These are phyloP conservation scores for Scaptomyza tumidula DNA, from an alignment of 2,888 invertebrate species.

Conservation along the genomic window DNA sequence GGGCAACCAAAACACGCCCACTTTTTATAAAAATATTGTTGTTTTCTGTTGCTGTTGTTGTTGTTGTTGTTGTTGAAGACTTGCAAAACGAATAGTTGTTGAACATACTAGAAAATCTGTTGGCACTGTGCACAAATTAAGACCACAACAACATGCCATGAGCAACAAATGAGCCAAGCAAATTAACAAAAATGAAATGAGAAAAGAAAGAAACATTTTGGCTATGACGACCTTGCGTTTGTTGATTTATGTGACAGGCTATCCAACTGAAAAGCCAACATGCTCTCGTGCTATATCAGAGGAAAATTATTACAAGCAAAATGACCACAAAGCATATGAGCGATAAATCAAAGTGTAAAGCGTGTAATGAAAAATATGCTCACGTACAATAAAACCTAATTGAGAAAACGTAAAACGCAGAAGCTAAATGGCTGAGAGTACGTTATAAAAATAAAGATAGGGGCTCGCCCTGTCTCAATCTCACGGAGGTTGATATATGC, in stretches of 20 bases:
- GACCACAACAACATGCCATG: constrained; percentile 38
- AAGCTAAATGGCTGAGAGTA: neutral
- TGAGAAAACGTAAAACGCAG: neutral
- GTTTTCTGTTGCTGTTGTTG: constrained; percentile 15
- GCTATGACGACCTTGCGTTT: constrained; percentile 60
- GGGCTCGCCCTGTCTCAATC: constrained; percentile 51
- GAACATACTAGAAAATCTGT: constrained; percentile 37
- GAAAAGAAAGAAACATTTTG: constrained; percentile 24
- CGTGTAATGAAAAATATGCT: constrained; percentile 5
- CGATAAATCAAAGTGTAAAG: constrained; percentile 50
- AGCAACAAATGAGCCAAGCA: constrained; percentile 56
- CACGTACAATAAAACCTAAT: constrained; percentile 3
- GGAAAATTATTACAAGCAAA: constrained; percentile 1
- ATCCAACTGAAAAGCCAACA: constrained; percentile 18
- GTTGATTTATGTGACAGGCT: constrained; percentile 31
- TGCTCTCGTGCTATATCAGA: constrained; percentile 5
- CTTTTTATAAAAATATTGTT: constrained; percentile 32
- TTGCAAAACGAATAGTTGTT: constrained; percentile 40
- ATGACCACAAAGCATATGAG: constrained; percentile 8
- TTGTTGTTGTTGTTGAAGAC: constrained; percentile 35
- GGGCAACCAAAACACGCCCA: constrained; percentile 61
- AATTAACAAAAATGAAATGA: constrained; percentile 34
- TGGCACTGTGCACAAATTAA: constrained; percentile 69
- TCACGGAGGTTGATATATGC: neutral
- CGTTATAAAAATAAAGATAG: constrained; percentile 22